phyloP scores from a whole-genome alignment of 2,113 vertebrate species.

The Nothobranchius kuhntae region DNA sequence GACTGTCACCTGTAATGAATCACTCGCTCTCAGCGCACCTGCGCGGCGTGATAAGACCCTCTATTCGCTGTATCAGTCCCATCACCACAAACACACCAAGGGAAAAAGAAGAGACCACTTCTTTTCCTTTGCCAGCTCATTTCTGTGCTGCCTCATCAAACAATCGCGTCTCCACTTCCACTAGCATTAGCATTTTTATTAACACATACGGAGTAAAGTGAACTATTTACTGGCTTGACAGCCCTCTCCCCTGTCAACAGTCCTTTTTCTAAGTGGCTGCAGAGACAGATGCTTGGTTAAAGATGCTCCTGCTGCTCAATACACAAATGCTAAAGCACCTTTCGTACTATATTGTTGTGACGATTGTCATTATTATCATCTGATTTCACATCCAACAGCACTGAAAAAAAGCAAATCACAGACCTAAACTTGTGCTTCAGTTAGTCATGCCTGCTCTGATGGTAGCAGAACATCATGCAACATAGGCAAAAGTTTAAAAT shows the following conservation, averaged over 20 bases:
- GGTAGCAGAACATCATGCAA: too few relatives aligned
- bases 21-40: conserved; percentile 64
- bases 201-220: conserved; percentile 55
- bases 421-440: too few relatives aligned
- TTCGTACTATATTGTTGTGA: too few relatives aligned
- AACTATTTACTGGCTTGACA: conserved; percentile 62
- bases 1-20: conserved; percentile 77
- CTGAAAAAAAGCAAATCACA: too few relatives aligned
- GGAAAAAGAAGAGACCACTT: neutral
- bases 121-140: conserved; percentile 17
- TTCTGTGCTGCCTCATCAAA: conserved; percentile 38
- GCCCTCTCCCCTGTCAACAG: conserved; percentile 6
- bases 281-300: conserved; percentile 24
- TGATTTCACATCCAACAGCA: too few relatives aligned
- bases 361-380: too few relatives aligned
- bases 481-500: too few relatives aligned
- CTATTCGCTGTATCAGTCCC: conserved; percentile 63
- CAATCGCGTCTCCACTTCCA: conserved; percentile 21
- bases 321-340: too few relatives aligned
- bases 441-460: too few relatives aligned
- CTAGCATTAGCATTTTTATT: conserved; percentile 77
- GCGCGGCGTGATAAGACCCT: conserved; percentile 69
- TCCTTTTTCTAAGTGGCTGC: conserved; percentile 14
- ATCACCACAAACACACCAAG: conserved; percentile 48
- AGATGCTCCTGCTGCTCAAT: conserved; percentile 11